A percentile compares a stretch with the other conserved stretches of the same genome.
Evolutionary conservation across 2,888 invertebrate genomes (phyloP).

Genomic region (Timema podura): DNA sequence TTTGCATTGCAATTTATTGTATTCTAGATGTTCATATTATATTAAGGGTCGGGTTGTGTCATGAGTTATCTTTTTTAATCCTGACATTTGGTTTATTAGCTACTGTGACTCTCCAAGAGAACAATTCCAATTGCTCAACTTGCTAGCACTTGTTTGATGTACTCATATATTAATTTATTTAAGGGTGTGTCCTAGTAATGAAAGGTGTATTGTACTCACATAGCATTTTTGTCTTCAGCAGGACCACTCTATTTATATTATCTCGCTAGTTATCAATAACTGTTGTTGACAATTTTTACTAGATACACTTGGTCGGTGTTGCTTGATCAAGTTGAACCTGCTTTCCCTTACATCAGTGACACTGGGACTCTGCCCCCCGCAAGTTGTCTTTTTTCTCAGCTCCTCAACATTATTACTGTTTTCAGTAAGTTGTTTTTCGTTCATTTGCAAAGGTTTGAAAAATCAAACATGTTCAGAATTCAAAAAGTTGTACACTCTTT

Average conservation of each 20-base stretch:
- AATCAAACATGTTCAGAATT: too few relatives aligned
- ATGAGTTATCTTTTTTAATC: too few relatives aligned
- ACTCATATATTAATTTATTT: too few relatives aligned
- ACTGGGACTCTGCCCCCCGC: slow-evolving; percentile 70
- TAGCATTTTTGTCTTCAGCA: not conserved
- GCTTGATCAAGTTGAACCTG: slow-evolving; percentile 60
- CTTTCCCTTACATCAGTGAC: slow-evolving; percentile 70
- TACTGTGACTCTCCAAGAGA: too few relatives aligned
- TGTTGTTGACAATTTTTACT: slow-evolving; percentile 31
- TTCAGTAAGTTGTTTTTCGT: slow-evolving; percentile 50
- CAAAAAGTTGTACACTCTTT: too few relatives aligned
- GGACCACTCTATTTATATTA: not conserved
- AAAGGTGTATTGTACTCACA: not conserved
- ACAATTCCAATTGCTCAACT: too few relatives aligned
- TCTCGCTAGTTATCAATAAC: not conserved
- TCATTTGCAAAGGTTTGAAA: too few relatives aligned
- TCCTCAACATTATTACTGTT: slow-evolving; percentile 64
- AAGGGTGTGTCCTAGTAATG: not conserved
- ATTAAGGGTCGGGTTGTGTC: too few relatives aligned
- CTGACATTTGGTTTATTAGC: too few relatives aligned
- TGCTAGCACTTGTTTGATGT: too few relatives aligned
- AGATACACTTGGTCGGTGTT: slow-evolving; percentile 63
- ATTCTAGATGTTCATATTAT: too few relatives aligned
- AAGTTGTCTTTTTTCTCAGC: slow-evolving; percentile 72
- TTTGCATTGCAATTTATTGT: too few relatives aligned